Base-by-base conservation (phyloP, 2,113 vertebrate species). In the Cheilinus undulatus region DNA sequence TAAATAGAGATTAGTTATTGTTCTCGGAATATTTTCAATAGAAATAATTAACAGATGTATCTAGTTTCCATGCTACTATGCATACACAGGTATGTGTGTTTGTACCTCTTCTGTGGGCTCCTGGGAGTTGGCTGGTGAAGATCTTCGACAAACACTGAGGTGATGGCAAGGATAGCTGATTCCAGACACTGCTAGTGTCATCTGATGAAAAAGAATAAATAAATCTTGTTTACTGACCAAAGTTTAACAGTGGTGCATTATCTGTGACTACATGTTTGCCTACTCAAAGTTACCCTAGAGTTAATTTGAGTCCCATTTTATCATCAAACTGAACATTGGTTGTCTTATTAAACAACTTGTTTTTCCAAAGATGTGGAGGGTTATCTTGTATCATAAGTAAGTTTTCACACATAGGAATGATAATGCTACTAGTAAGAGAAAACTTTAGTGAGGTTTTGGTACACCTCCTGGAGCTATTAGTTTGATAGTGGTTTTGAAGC, bases 131-230 rank as follows among this genome's bases (percentile, higher is more conserved):
- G 94, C 87, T 43, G 97, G 95, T 62, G 95, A 97, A 68, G 96
- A 94, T 88, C 95, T 95, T 92, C 96, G 95, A 85, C 95, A 97
- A 86, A 99, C 98, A 71, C 93, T 97, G 80, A 99, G 96, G 75
- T 95, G 97, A 91, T 99, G 98, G 91, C 97, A 99, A 76, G 97
- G 97, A 90, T 95, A 97, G 90, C 88, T 96, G 79, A 99, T 89
- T 38, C 98, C 98, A 2, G 96, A 95, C 36, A 90, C 94, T 66
- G 96, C 96, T 86, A 99, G 90, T 69, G 96, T 98, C 95, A 99
- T 96, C 97, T 99, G 74, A n/a, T n/a, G n/a, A 42, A 53, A 64
- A 67, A 92, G 54, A 89, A 19, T 22, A 58, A 70, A 69, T 11
- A 73, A 8, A 28, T 71, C 3, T 20, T 0, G 3, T 49, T 3